Evolutionary conservation across 2,113 vertebrate species (phyloP), one percentile per base, ranked within the genome.

Genomic region (Aspidoscelis tigris): DNA sequence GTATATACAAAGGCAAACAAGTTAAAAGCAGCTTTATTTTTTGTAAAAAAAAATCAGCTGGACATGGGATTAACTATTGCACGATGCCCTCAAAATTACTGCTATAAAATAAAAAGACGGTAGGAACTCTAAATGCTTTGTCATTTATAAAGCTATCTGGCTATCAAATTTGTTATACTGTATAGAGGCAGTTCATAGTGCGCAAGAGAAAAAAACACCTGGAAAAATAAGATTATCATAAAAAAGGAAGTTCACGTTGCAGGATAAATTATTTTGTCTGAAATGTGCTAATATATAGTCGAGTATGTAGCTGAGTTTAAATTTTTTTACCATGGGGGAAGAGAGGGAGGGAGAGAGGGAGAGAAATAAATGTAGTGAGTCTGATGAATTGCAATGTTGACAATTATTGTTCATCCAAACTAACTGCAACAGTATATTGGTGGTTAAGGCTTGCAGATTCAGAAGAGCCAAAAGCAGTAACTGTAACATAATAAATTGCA

Each of bases 61-160:
- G 93, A 96, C 93, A 94, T 84, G 92, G 93, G 94, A 94, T 94
- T 93, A 93, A 93, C 96, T 97, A 97, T 97, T 97, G 96, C 96
- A 97, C 96, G 95, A 96, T 97, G 95, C 96, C 96, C 96, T 96
- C 94, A 96, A 95, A 95, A 91, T 95, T 95, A 95, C 95, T 91
- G 94, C 94, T 95, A 96, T 93, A 91, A 95, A 94, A 94, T 83
- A 89, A 92, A 69, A 91, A 91, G 66, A 91, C 81, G 93, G 90
- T 93, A 92, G 93, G 89, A 85, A 84, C 93, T 92, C 92, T 92
- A 95, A 33, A 95, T 91, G 96, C 91, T 94, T 94, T 90, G 85
- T 93, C 88, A 95, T 86, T 93, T 90, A 94, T 92, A 95, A 85
- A 6, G 93, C 87, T 86, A 94, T 96, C 95, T 94, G 95, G 90